Conservation (phyloP, 2,888 invertebrate species). For the Agrotis segetum region DNA sequence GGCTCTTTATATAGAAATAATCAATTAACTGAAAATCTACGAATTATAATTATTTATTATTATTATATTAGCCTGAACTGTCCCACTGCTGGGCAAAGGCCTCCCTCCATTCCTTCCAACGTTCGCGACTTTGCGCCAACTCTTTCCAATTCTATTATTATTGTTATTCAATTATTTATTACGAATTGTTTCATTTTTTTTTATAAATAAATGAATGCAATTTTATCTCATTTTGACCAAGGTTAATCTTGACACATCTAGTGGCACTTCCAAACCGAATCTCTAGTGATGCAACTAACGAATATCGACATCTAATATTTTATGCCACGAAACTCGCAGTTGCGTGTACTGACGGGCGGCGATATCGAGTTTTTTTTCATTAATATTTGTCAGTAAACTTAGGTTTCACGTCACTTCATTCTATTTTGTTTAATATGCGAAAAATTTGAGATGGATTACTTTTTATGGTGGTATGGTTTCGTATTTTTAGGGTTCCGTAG, state of each 20-base stretch:
- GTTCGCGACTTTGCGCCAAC: too few relatives aligned
- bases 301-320: conserved; percentile 83
- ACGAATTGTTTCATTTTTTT: too few relatives aligned
- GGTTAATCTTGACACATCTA: conserved; percentile 31
- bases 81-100: too few relatives aligned
- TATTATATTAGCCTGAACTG: too few relatives aligned
- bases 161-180: too few relatives aligned
- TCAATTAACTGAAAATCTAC: too few relatives aligned
- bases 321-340: conserved; percentile 72
- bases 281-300: conserved; percentile 80
- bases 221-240: not conserved
- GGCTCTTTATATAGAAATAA: too few relatives aligned
- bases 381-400: conserved; percentile 71
- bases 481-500: too few relatives aligned
- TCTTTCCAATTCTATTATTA: too few relatives aligned
- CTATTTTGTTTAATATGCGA: conserved; percentile 59
- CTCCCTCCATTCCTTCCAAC: too few relatives aligned
- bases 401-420: conserved; percentile 21
- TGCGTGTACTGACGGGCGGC: conserved; percentile 64
- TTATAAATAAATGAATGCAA: too few relatives aligned
- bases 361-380: conserved; percentile 72
- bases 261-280: conserved; percentile 9
- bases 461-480: conserved; percentile 15
- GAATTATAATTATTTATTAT: too few relatives aligned
- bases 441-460: conserved; percentile 46